Conservation (phyloP, 2,888 invertebrate species). For the Hydraecia micacea region DNA sequence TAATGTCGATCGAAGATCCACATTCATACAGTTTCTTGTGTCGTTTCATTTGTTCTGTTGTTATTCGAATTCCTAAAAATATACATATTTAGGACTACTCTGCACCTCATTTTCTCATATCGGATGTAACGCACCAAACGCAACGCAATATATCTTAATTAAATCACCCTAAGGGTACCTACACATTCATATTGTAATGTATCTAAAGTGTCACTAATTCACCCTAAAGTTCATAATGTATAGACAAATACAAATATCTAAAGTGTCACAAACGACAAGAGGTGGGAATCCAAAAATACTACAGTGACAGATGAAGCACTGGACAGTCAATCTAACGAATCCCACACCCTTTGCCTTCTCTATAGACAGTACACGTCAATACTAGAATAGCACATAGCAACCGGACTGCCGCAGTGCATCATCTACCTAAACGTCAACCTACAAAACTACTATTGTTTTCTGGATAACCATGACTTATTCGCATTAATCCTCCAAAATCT, state of each 20-base stretch:
- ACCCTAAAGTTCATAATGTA: slow-evolving; percentile 22
- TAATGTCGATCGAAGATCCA: background rate
- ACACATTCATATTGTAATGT: slow-evolving; percentile 18
- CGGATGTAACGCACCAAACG: slow-evolving; percentile 12
- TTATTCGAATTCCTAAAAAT: slow-evolving; percentile 1
- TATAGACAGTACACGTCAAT: background rate
- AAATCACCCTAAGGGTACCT: slow-evolving; percentile 23
- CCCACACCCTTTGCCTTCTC: slow-evolving; percentile 24
- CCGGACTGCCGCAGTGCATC: slow-evolving; percentile 30
- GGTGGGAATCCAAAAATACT: slow-evolving; percentile 57
- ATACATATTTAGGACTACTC: background rate
- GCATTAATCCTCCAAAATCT: background rate
- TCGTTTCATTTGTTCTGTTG: background rate
- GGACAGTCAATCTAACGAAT: slow-evolving; percentile 16
- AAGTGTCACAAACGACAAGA: slow-evolving; percentile 43
- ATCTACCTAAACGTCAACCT: slow-evolving; percentile 31
- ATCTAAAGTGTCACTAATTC: slow-evolving; percentile 38
- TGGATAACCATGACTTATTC: slow-evolving; percentile 27
- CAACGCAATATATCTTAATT: slow-evolving; percentile 21
- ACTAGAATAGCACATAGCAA: slow-evolving; percentile 4
- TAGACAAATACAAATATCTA: slow-evolving; percentile 39
- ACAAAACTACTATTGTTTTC: slow-evolving; percentile 18
- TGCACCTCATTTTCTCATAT: too few relatives aligned
- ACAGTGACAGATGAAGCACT: slow-evolving; percentile 41
- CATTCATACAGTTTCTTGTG: background rate